Evolutionary conservation across 2,797 vertebrate species (phyloP).

Genomic region (Benthosema pterotum): DNA sequence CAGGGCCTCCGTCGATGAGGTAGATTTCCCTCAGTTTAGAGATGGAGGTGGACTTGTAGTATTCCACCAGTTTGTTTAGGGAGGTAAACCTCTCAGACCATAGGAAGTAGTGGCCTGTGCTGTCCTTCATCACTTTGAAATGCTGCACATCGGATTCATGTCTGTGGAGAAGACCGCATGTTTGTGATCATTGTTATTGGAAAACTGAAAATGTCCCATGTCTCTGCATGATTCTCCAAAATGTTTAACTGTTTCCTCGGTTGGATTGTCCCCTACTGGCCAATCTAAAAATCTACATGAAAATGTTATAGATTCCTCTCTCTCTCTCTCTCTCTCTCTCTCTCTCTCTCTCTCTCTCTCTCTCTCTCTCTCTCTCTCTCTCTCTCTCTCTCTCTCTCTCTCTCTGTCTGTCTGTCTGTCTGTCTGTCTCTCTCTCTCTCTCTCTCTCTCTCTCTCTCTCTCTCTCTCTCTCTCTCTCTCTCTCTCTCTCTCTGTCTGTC

Average conservation of each 20-base stretch:
- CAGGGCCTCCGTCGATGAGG: constrained; percentile 78
- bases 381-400: no score
- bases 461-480: no score
- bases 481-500: no score
- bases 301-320: neutral
- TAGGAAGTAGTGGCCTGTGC: constrained; percentile 89
- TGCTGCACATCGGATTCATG: constrained; percentile 94
- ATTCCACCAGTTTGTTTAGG: constrained; percentile 94
- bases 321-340: no score
- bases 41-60: constrained; percentile 88
- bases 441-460: no score
- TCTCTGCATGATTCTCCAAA: neutral
- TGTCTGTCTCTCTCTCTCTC: no score
- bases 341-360: no score
- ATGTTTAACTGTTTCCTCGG: constrained; percentile 10
- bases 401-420: no score
- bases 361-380: no score
- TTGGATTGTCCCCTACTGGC: constrained; percentile 61
- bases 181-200: neutral
- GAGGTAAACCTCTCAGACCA: constrained; percentile 95
- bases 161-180: constrained; percentile 65
- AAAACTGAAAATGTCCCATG: neutral
- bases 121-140: constrained; percentile 96
- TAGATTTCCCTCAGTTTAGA: constrained; percentile 91
- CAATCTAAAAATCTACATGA: constrained; percentile 26